Evolutionary conservation across 2,113 vertebrate genomes (phyloP).

Genomic region (Pedionomus torquatus): DNA sequence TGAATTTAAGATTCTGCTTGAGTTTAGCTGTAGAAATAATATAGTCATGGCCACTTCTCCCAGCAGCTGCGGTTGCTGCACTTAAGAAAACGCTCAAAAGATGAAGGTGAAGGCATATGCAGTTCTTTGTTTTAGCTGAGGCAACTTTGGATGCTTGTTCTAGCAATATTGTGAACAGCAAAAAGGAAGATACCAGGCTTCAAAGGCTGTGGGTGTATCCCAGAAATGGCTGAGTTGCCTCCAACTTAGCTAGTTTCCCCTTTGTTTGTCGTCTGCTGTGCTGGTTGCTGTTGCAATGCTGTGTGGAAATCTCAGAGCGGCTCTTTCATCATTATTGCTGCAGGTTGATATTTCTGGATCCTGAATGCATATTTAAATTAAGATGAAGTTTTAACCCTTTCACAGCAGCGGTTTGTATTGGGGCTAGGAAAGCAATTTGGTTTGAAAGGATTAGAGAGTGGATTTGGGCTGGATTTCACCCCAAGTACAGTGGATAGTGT

Average conservation of each 20-base stretch:
- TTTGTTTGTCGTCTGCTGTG: slow-evolving; percentile 16
- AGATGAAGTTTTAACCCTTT: slow-evolving; percentile 36
- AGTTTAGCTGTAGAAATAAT: not conserved
- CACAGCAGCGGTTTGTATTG: not conserved
- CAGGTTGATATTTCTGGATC: slow-evolving; percentile 47
- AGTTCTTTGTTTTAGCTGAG: not conserved
- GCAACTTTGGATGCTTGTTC: not conserved
- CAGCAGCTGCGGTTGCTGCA: not conserved
- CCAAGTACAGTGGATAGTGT: not conserved
- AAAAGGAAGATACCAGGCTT: not conserved
- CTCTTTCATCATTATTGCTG: slow-evolving; percentile 48
- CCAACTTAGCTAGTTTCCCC: slow-evolving; percentile 20
- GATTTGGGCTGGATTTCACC: not conserved
- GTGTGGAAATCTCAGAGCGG: slow-evolving; percentile 29
- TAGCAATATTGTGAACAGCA: not conserved
- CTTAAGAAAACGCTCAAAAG: not conserved
- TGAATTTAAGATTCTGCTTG: slow-evolving; percentile 24
- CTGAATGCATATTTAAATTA: slow-evolving; percentile 26
- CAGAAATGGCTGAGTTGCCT: slow-evolving; percentile 9
- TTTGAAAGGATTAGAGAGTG: not conserved
- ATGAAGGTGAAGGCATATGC: not conserved
- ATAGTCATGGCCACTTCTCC: not conserved
- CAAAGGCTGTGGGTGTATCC: not conserved
- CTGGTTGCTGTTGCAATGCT: slow-evolving; percentile 12
- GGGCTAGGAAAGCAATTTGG: not conserved